Percentiles rank a stretch among this genome's conserved stretches.
phyloP scores from a whole-genome alignment of 2,113 vertebrate species.

The Lamprotornis superbus region DNA sequence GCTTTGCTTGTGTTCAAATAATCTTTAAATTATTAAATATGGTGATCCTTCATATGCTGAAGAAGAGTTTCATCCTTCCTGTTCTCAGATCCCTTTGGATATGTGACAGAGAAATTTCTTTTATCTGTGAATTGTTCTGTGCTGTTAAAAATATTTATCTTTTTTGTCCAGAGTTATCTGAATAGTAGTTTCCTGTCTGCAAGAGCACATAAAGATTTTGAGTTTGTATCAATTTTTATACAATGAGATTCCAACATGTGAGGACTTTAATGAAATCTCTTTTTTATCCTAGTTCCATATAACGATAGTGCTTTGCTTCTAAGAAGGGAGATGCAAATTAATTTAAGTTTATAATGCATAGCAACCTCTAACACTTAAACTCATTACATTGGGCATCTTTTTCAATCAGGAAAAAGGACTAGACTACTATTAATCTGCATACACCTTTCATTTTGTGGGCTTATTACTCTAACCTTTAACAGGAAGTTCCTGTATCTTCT shows the following conservation, averaged over 20 bases:
- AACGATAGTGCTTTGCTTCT: neutral
- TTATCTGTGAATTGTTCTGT: neutral
- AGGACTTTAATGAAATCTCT: neutral
- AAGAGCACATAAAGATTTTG: neutral
- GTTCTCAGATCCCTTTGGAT: neutral
- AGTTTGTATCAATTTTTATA: neutral
- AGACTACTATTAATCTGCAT: neutral
- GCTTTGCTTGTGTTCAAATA: neutral
- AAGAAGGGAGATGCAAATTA: neutral
- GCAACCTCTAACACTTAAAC: neutral
- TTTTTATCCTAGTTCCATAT: neutral
- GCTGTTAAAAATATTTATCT: neutral
- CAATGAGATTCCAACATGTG: neutral
- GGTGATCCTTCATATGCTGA: neutral
- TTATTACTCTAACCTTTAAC: neutral
- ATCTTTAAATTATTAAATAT: neutral
- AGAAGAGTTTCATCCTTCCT: neutral
- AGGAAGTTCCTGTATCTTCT: neutral
- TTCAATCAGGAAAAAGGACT: neutral
- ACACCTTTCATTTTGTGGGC: neutral
- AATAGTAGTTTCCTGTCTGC: neutral
- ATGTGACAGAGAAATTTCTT: neutral
- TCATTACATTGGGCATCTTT: neutral
- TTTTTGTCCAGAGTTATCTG: neutral
- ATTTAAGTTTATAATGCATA: neutral